Percentiles rank a stretch among this genome's conserved stretches.
Evolutionary conservation across 2,113 vertebrate genomes (phyloP).

Genomic region (Prunella fulvescens): DNA sequence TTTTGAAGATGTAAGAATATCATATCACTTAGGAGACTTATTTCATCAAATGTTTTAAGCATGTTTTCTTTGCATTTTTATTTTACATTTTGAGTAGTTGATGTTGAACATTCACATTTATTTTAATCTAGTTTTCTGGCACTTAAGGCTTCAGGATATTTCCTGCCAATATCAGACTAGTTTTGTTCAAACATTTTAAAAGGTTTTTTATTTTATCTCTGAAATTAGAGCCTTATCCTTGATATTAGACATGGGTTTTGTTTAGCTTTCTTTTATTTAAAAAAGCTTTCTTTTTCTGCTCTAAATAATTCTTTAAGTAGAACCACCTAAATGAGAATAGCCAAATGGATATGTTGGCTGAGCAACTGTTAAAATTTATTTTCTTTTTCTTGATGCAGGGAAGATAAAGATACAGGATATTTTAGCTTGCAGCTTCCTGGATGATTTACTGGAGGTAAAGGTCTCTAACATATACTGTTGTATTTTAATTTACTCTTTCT

Average conservation of each 20-base stretch:
- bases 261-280: background rate
- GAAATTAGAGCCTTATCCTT: background rate
- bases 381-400: constrained; percentile 74
- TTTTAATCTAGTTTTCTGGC: background rate
- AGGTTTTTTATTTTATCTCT: background rate
- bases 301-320: background rate
- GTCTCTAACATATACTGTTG: background rate
- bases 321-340: background rate
- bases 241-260: background rate
- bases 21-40: background rate
- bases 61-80: background rate
- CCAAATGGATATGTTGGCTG: background rate
- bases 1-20: background rate
- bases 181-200: background rate
- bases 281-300: background rate
- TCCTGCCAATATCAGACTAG: background rate
- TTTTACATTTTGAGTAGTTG: background rate
- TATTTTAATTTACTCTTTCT: constrained; percentile 19
- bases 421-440: constrained; percentile 96
- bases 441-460: constrained; percentile 93
- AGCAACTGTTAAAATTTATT: background rate
- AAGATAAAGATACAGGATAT: constrained; percentile 99
- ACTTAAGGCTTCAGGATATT: background rate
- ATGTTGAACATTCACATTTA: background rate
- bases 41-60: background rate